These are phyloP conservation scores for Drosophila kanekoi DNA, from an alignment of 2,888 invertebrate genomes.

Conservation along the genomic window DNA sequence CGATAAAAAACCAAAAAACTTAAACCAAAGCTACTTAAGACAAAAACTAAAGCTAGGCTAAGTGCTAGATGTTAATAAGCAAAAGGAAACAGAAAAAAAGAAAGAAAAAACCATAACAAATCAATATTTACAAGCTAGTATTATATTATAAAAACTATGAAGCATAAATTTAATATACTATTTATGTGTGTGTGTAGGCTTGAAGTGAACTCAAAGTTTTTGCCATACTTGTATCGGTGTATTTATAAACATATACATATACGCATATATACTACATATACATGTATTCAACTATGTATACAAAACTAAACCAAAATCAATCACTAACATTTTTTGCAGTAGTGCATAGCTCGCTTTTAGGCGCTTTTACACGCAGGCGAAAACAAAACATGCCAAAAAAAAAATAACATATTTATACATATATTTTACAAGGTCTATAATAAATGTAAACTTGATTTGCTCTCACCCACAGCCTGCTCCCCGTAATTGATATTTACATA, in stretches of 20 bases:
- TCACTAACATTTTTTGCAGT: constrained; percentile 70
- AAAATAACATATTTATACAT: constrained; percentile 32
- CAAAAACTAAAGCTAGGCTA: constrained; percentile 39
- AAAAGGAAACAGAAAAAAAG: constrained; percentile 11
- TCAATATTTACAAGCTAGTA: constrained; percentile 67
- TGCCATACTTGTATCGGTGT: constrained; percentile 63
- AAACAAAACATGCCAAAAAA: constrained; percentile 12
- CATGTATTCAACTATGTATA: constrained; percentile 40
- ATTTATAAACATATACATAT: constrained; percentile 58
- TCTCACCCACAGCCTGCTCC: constrained; percentile 38
- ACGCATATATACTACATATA: constrained; percentile 33
- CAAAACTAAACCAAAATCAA: constrained; percentile 39
- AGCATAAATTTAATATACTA: constrained; percentile 42
- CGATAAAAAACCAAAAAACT: constrained; percentile 41
- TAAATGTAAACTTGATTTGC: constrained; percentile 51
- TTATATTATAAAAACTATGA: constrained; percentile 32
- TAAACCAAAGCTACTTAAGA: constrained; percentile 62
- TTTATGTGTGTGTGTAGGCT: constrained; percentile 72
- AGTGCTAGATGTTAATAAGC: constrained; percentile 47
- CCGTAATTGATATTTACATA: constrained; percentile 68
- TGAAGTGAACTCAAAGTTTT: constrained; percentile 65
- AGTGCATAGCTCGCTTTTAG: constrained; percentile 75
- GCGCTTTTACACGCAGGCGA: constrained; percentile 78
- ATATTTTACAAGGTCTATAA: constrained; percentile 28
- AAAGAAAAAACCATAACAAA: constrained; percentile 8